Evolutionary conservation across 2,888 invertebrate genomes (phyloP).

Genomic region (Malthinus flaveolus): DNA sequence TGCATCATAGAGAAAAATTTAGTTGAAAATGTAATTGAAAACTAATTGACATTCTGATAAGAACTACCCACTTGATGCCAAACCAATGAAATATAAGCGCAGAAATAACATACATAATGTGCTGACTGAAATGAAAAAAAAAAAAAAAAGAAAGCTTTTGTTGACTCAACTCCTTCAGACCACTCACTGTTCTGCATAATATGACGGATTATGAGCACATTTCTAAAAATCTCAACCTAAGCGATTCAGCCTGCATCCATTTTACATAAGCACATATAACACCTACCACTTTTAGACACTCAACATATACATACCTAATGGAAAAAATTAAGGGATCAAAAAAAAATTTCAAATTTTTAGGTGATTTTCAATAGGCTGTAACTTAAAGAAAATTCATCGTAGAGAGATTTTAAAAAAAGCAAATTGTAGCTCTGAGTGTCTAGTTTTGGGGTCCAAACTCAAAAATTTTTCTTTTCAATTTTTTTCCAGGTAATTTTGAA

Average conservation of each 20-base stretch:
- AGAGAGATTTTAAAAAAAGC: too few relatives aligned
- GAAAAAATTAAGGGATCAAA: too few relatives aligned
- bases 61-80: neutral
- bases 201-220: constrained; percentile 49
- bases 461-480: too few relatives aligned
- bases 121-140: constrained; percentile 18
- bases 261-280: constrained; percentile 45
- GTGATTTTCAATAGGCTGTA: too few relatives aligned
- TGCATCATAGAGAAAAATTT: too few relatives aligned
- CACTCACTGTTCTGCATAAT: constrained; percentile 43
- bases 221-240: constrained; percentile 46
- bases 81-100: constrained; percentile 11
- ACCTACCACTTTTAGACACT: constrained; percentile 40
- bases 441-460: too few relatives aligned
- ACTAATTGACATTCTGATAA: too few relatives aligned
- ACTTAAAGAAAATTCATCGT: too few relatives aligned
- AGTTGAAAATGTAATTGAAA: too few relatives aligned
- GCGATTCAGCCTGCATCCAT: constrained; percentile 43
- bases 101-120: constrained; percentile 15
- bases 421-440: too few relatives aligned
- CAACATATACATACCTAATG: constrained; percentile 32
- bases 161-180: constrained; percentile 32
- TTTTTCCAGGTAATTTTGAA: too few relatives aligned
- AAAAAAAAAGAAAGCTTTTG: constrained; percentile 27
- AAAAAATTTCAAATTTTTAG: too few relatives aligned